Conservation (phyloP, 1,140 invertebrate genomes). For the Zaprionus kolodkinae region DNA sequence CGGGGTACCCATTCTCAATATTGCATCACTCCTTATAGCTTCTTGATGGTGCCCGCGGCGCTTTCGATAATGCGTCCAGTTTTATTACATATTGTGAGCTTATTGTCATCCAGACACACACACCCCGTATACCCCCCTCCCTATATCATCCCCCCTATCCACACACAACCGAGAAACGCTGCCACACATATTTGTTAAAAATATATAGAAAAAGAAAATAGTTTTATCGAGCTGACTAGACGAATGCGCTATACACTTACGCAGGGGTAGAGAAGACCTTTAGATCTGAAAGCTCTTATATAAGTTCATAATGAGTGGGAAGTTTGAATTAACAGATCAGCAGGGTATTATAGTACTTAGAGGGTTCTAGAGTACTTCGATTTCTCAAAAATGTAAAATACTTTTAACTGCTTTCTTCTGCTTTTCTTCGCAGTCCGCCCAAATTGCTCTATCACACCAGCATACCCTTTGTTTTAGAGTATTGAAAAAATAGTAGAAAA, state of each 20-base stretch:
- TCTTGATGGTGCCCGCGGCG: conserved; percentile 60
- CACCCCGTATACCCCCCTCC: conserved; percentile 5
- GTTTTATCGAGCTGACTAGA: not conserved
- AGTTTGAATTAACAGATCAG: not conserved
- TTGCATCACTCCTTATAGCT: conserved; percentile 43
- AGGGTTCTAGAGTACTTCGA: not conserved
- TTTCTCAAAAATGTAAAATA: not conserved
- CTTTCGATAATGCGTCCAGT: conserved; percentile 71
- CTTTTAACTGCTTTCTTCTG: not conserved
- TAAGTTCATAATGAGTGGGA: not conserved
- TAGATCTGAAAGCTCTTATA: not conserved
- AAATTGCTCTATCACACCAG: not conserved
- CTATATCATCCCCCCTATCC: not conserved
- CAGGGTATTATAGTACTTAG: not conserved
- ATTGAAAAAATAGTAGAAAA: conserved; percentile 30
- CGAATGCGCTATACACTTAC: conserved; percentile 16
- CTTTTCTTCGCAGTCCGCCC: not conserved
- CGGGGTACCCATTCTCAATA: conserved; percentile 22
- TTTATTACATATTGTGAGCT: conserved; percentile 79
- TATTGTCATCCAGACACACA: conserved; percentile 60
- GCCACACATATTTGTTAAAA: conserved; percentile 57
- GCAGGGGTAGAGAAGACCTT: not conserved
- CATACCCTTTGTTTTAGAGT: conserved; percentile 11
- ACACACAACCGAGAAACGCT: not conserved
- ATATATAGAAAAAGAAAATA: conserved; percentile 26